Conservation (phyloP, 2,888 invertebrate genomes). For the Smittia sp. region DNA sequence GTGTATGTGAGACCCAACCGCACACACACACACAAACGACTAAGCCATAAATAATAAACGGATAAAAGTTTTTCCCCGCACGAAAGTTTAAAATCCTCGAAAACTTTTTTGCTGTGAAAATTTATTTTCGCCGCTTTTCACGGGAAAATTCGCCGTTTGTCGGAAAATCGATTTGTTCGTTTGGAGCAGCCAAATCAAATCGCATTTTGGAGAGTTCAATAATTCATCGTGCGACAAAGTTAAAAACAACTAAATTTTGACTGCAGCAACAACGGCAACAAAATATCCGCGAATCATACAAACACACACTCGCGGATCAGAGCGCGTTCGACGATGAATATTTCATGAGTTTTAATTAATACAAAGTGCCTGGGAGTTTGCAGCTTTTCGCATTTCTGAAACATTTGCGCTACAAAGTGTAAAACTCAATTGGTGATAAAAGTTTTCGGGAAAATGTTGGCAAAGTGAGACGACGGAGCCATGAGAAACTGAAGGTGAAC, state of each 20-base stretch:
- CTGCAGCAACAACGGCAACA: too few species aligned
- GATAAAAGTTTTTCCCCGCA: background rate
- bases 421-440: background rate
- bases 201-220: too few species aligned
- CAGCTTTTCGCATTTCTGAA: background rate
- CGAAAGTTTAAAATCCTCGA: too few species aligned
- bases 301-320: too few species aligned
- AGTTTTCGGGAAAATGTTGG: background rate
- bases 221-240: too few species aligned
- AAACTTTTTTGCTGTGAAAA: too few species aligned
- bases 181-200: too few species aligned
- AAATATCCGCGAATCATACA: too few species aligned
- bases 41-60: background rate
- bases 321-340: background rate
- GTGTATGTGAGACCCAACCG: background rate
- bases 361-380: slow-evolving; percentile 9
- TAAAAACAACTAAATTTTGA: too few species aligned
- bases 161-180: too few species aligned
- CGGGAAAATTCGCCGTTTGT: too few species aligned
- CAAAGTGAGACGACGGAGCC: background rate
- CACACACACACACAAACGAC: background rate
- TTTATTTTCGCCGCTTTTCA: too few species aligned
- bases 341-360: slow-evolving; percentile 32
- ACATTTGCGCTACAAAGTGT: background rate
- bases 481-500: background rate